Base-by-base conservation (phyloP, 2,113 vertebrate genomes). In the Chrysochloris asiatica region DNA sequence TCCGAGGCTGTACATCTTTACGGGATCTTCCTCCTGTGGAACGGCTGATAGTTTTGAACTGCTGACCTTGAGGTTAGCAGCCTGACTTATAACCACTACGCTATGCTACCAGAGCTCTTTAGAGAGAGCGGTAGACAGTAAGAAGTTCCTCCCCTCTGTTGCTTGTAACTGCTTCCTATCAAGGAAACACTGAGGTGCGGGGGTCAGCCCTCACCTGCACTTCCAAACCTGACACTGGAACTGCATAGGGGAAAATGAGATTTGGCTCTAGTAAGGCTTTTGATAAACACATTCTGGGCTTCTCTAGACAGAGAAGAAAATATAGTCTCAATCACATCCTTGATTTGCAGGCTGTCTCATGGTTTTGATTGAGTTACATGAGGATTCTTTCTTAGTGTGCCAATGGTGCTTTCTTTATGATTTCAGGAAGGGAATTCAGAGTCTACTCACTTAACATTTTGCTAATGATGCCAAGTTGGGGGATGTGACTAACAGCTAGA, bases 391-490 rank as follows among this genome's bases (percentile, higher is more conserved):
- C 36, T 90, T 24, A 73, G 36, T 73, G 33, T 2, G 83, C 28
- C 14, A 69, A 28, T 48, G 72, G 65, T 73, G n/a, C 2, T 59
- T 77, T 77, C 21, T 69, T 54, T 69, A 33, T 36, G 52, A 91
- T 75, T 93, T 83, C 79, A 28, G 5, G 26, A 86, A 89, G 30
- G 54, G 61, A 26, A 48, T 61, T 79, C 69, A 94, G 36, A 83
- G 26, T 30, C 79, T 13, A 90, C 11, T 79, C 78, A 89, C n/a
- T 45, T 9, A 33, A 43, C 59, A 52, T 59, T 93, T 89, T 86
- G 63, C 16, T 83, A 61, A 78, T 47, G 67, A 78, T 21, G 72
- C 8, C 78, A 86, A 80, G 33, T 28, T 84, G 11, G 83, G 1
- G 67, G 16, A 76, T 77, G 54, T 79, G 50, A 47, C 33, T 81